Conservation (phyloP, 2,797 vertebrate genomes). For the Catamblyrhynchus diadema region DNA sequence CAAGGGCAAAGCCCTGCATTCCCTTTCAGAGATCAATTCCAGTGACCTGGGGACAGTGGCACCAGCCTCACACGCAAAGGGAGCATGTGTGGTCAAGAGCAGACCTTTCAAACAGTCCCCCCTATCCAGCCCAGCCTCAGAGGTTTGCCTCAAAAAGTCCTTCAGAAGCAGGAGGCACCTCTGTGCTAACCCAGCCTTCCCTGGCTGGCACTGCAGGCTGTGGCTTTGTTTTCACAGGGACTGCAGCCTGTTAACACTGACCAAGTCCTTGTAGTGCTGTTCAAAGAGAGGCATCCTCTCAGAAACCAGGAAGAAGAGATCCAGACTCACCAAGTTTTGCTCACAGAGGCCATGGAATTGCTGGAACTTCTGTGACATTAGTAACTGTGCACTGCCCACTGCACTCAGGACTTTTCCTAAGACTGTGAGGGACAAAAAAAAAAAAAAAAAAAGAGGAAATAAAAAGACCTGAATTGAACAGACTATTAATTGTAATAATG, state of each 20-base stretch:
- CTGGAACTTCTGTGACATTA: conserved; percentile 98
- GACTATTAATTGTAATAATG: background rate
- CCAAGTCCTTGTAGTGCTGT: background rate
- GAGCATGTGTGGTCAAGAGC: background rate
- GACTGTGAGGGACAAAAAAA: conserved; percentile 73
- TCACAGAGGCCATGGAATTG: conserved; percentile 98
- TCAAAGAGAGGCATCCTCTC: background rate
- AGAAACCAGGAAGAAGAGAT: background rate
- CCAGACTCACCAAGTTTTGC: conserved; percentile 93
- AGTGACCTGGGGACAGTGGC: background rate
- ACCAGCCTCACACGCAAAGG: background rate
- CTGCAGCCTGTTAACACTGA: background rate
- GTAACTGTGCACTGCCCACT: conserved; percentile 94
- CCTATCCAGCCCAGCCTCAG: background rate
- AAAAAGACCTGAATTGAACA: background rate
- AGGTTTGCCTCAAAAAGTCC: background rate
- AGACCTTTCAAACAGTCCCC: background rate
- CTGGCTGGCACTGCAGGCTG: accelerated
- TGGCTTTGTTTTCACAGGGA: background rate
- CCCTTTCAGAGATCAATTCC: background rate
- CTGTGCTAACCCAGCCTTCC: background rate
- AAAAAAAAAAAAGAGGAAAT: background rate
- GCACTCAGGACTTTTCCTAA: conserved; percentile 96
- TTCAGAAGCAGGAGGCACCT: background rate
- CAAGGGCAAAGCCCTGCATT: background rate